Evolutionary conservation across 2,888 invertebrate species (phyloP).

Genomic region (Zhuqinia jingwanae): DNA sequence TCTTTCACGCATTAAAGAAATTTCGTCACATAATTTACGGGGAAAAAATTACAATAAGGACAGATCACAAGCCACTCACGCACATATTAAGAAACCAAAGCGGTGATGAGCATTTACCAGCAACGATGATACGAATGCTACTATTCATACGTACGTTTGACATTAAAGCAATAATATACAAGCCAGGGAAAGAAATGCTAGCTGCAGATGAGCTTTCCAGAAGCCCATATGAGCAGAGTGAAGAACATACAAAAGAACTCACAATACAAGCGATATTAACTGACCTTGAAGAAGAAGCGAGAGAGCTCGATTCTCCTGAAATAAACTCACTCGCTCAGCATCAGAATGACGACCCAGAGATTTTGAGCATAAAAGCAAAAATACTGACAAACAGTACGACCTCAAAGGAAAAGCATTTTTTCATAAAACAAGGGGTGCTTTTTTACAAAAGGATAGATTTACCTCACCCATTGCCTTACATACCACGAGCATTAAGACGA

Average conservation of each 20-base stretch:
- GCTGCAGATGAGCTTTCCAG: slow-evolving; percentile 16
- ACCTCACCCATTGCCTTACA: neutral
- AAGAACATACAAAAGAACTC: neutral
- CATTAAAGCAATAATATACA: neutral
- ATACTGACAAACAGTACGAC: neutral
- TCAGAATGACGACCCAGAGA: neutral
- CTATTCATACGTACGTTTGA: neutral
- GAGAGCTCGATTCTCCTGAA: neutral
- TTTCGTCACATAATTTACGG: neutral
- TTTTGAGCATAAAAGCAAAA: neutral
- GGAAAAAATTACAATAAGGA: neutral
- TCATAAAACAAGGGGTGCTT: neutral
- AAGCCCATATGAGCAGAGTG: neutral
- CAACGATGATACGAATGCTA: slow-evolving; percentile 10
- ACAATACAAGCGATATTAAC: neutral
- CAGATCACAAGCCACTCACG: slow-evolving; percentile 16
- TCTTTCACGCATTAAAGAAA: neutral
- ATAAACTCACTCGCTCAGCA: no score
- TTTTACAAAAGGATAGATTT: slow-evolving; percentile 11
- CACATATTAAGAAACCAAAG: slow-evolving; percentile 6
- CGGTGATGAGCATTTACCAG: neutral
- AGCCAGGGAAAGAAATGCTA: neutral
- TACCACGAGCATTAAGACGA: neutral
- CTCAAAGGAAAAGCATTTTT: neutral
- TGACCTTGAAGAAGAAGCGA: neutral